Conservation (phyloP, 2,888 invertebrate species). For the Neria commutata region DNA sequence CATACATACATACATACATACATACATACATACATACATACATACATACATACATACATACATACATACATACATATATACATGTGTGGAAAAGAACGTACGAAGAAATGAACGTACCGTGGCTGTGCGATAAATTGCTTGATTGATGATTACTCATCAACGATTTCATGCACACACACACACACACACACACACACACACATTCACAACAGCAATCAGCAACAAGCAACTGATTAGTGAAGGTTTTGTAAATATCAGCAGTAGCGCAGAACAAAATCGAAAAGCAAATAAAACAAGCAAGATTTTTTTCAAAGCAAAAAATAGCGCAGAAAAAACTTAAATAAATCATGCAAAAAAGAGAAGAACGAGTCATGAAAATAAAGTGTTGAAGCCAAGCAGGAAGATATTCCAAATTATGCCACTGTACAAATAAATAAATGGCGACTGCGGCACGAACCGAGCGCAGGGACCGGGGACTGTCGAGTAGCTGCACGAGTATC, state of each 20-base stretch:
- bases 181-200: neutral
- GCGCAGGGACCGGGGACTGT: too few species aligned
- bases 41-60: slow-evolving; percentile 2
- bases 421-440: too few species aligned
- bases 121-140: slow-evolving; percentile 30
- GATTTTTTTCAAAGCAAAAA: neutral
- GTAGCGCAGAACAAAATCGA: neutral
- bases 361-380: neutral
- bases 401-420: too few species aligned
- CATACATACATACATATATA: neutral
- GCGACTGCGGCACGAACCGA: too few species aligned
- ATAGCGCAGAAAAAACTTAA: neutral
- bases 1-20: slow-evolving; percentile 2
- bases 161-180: neutral
- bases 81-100: neutral
- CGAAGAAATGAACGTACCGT: neutral
- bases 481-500: too few species aligned
- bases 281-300: neutral
- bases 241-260: neutral
- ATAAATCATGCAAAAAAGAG: neutral
- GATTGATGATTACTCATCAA: slow-evolving; percentile 53
- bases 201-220: neutral
- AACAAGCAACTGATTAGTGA: neutral
- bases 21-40: slow-evolving; percentile 2
- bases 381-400: neutral